Conservation (phyloP, 2,888 invertebrate genomes). For the Lottia gigantea region DNA sequence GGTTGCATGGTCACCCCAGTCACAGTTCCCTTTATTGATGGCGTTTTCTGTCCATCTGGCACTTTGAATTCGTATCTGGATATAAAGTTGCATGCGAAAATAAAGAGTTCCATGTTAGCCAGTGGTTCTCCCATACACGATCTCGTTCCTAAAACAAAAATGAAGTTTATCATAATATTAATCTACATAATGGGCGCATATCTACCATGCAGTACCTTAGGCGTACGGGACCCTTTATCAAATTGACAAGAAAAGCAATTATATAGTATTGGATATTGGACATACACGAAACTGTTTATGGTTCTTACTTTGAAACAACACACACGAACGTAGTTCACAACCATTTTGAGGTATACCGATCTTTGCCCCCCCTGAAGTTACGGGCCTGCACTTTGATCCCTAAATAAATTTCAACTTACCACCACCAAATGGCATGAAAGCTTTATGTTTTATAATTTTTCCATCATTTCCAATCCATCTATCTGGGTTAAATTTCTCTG, state of each 20-base stretch:
- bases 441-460: conserved; percentile 26
- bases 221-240: no score
- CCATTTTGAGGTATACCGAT: no score
- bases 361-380: no score
- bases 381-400: no score
- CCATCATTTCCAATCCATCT: conserved; percentile 33
- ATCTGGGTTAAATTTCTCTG: conserved; percentile 33
- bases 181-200: no score
- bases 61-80: conserved; percentile 25
- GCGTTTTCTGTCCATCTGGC: conserved; percentile 17
- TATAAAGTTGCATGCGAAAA: conserved; percentile 29
- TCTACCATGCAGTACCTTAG: no score
- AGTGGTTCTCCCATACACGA: conserved; percentile 29
- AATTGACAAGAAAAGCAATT: no score
- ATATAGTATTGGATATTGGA: no score
- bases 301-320: no score
- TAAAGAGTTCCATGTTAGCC: conserved; percentile 28
- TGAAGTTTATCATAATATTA: no score
- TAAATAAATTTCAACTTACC: conserved; percentile 18
- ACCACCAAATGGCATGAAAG: conserved; percentile 31
- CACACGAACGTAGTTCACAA: no score
- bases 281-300: no score
- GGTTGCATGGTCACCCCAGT: conserved; percentile 24
- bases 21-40: conserved; percentile 18
- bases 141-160: conserved; percentile 25